A percentile compares a stretch with the other conserved stretches of the same genome.
phyloP scores from a whole-genome alignment of 2,797 vertebrate genomes.

The Denticeps clupeoides region DNA sequence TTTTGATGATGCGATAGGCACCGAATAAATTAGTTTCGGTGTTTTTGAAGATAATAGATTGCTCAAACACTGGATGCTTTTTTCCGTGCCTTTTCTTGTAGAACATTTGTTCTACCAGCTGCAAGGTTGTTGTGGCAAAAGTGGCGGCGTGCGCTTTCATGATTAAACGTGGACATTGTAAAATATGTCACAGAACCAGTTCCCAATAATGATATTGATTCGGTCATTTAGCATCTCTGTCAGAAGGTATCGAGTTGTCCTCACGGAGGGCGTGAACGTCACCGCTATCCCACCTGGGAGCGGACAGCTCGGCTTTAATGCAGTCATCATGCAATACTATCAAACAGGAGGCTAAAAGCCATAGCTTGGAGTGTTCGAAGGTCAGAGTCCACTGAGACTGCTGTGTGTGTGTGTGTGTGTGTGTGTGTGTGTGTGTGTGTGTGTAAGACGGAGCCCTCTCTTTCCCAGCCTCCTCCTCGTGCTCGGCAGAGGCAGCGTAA shows the following conservation, averaged over 20 bases:
- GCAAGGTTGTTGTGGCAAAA: not conserved
- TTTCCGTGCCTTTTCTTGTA: conserved; percentile 5
- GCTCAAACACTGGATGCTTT: conserved; percentile 15
- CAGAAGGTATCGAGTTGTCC: conserved; percentile 7
- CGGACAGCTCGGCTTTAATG: not conserved
- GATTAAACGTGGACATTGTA: conserved; percentile 13
- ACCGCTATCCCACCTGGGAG: conserved; percentile 2
- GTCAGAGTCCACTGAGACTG: not conserved
- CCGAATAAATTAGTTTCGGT: conserved; percentile 58
- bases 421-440: too few relatives aligned
- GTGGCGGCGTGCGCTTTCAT: conserved; percentile 2
- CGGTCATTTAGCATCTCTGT: conserved; percentile 9
- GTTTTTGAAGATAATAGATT: too few relatives aligned
- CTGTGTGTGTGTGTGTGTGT: not conserved
- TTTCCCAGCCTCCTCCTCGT: conserved; percentile 15
- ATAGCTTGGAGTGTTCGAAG: conserved; percentile 1
- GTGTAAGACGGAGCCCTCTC: too few relatives aligned
- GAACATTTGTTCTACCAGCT: conserved; percentile 12
- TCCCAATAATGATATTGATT: conserved; percentile 21
- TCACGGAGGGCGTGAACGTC: conserved; percentile 4
- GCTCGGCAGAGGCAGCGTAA: conserved; percentile 42
- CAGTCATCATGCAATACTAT: conserved; percentile 5
- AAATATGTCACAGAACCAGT: conserved; percentile 8
- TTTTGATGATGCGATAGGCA: conserved; percentile 64
- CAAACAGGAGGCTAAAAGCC: not conserved